phyloP scores from a whole-genome alignment of 2,113 vertebrate species.

The Macrotus californicus region DNA sequence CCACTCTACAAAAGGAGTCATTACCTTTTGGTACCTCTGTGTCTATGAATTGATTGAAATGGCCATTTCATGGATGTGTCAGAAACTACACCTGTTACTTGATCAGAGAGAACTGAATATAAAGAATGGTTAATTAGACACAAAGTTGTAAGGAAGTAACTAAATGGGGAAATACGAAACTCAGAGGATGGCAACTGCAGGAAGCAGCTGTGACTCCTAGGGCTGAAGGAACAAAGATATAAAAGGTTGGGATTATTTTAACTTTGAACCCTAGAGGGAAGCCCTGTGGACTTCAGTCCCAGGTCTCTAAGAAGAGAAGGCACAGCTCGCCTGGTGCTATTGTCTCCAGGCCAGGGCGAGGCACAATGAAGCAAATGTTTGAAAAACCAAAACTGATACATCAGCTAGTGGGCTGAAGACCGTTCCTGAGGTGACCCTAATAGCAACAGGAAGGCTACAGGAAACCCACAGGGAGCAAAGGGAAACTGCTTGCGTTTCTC shows the following conservation, averaged over 20 bases:
- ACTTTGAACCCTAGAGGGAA: background rate
- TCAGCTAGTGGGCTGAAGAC: background rate
- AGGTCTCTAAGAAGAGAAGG: background rate
- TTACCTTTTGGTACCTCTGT: background rate
- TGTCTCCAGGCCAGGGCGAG: background rate
- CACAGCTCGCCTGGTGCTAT: fast-evolving
- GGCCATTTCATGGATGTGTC: background rate
- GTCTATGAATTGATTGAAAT: background rate
- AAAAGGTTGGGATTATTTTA: background rate
- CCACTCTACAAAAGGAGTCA: background rate
- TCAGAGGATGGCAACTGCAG: background rate
- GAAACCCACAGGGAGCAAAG: background rate
- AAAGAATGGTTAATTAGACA: background rate
- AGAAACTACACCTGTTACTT: background rate
- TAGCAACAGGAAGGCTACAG: background rate
- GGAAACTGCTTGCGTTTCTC: background rate
- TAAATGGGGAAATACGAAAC: background rate
- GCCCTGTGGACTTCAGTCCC: background rate
- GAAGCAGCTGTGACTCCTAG: background rate
- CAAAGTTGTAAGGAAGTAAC: background rate
- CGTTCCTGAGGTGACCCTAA: background rate
- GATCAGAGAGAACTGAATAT: background rate
- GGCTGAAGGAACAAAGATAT: background rate
- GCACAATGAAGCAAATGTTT: background rate
- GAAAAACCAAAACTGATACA: background rate